These are phyloP conservation scores for Atta colombica DNA, from an alignment of 1,140 invertebrate species.

Conservation along the genomic window DNA sequence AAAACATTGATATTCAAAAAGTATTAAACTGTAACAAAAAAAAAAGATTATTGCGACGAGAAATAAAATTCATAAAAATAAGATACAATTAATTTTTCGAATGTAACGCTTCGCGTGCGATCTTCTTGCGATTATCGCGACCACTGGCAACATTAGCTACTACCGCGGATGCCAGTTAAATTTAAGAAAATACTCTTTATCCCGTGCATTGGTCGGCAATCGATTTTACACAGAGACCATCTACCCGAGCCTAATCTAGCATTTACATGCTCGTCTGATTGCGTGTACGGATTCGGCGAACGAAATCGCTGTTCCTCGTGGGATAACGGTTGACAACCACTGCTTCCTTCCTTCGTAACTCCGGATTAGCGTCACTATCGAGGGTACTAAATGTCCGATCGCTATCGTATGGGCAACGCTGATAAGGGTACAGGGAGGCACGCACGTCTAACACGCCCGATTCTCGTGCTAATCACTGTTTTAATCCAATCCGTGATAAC, in stretches of 20 bases:
- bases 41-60: neutral
- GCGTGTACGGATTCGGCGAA: slow-evolving; percentile 65
- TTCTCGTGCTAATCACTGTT: slow-evolving; percentile 81
- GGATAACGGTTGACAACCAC: slow-evolving; percentile 77
- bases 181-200: slow-evolving; percentile 37
- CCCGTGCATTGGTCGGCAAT: slow-evolving; percentile 27
- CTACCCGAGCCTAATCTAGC: slow-evolving; percentile 65
- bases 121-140: neutral
- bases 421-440: slow-evolving; percentile 79
- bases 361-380: slow-evolving; percentile 81
- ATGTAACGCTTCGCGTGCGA: neutral
- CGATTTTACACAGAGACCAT: slow-evolving; percentile 49
- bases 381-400: slow-evolving; percentile 81
- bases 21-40: neutral
- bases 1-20: neutral
- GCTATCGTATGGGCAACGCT: slow-evolving; percentile 74
- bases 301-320: slow-evolving; percentile 66
- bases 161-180: neutral
- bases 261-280: slow-evolving; percentile 76
- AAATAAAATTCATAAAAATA: neutral
- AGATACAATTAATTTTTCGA: slow-evolving; percentile 13
- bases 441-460: slow-evolving; percentile 78
- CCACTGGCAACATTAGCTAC: neutral
- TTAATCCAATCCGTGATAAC: slow-evolving; percentile 81
- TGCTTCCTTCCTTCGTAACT: slow-evolving; percentile 78